These are phyloP conservation scores for Potamilus streckersoni DNA, from an alignment of 1,140 invertebrate genomes.

Conservation along the genomic window DNA sequence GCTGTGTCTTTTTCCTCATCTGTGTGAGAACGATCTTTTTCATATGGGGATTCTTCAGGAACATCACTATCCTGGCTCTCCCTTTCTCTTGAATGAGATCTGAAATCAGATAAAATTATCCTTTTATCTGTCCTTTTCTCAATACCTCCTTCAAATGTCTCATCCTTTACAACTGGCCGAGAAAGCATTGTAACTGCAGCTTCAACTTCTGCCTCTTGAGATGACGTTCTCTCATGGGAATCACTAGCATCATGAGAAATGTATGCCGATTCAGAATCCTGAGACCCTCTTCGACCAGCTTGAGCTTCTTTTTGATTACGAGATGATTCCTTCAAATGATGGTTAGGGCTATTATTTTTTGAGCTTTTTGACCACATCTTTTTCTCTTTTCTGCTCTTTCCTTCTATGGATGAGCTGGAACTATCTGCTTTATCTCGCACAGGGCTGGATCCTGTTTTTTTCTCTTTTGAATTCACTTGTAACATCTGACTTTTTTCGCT, in stretches of 20 bases:
- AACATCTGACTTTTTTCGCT: too few relatives aligned
- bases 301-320: neutral
- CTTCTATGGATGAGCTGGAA: too few relatives aligned
- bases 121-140: too few relatives aligned
- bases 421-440: too few relatives aligned
- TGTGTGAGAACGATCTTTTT: neutral
- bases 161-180: neutral
- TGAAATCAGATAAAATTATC: too few relatives aligned
- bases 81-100: too few relatives aligned
- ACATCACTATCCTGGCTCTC: conserved; percentile 33
- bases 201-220: neutral
- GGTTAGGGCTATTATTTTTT: conserved; percentile 15
- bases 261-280: conserved; percentile 32
- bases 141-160: too few relatives aligned
- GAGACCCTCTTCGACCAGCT: conserved; percentile 16
- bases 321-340: neutral
- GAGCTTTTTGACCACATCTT: conserved; percentile 11
- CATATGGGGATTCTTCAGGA: conserved; percentile 25
- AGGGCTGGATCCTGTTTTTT: too few relatives aligned
- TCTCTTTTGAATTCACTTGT: too few relatives aligned
- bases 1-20: too few relatives aligned
- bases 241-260: conserved; percentile 33
- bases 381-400: conserved; percentile 27
- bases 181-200: neutral
- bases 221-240: conserved; percentile 21